A percentile compares a stretch with the other conserved stretches of the same genome.
Conservation (phyloP, 1,140 invertebrate species). For the Stegodyphus mimosarum region DNA sequence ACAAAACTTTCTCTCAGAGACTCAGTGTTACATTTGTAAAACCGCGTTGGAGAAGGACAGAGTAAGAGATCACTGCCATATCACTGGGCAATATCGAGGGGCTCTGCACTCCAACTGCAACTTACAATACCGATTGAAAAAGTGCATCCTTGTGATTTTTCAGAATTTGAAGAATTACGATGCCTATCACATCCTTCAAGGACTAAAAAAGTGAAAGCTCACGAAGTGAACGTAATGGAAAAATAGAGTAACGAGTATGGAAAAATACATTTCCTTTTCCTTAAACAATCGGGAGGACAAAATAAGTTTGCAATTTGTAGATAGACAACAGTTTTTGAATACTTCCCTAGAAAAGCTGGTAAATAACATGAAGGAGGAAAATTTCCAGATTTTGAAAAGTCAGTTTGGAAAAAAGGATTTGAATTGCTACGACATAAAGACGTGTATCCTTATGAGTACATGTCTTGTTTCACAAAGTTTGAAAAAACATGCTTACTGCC, state of each 20-base stretch:
- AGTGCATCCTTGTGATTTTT: slow-evolving; percentile 20
- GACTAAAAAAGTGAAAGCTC: background rate
- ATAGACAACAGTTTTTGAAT: background rate
- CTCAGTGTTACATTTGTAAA: slow-evolving; percentile 1
- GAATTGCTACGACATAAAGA: background rate
- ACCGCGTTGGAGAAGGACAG: background rate
- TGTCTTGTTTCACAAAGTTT: background rate
- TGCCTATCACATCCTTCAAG: background rate
- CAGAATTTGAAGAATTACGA: slow-evolving; percentile 22
- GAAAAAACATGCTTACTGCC: background rate
- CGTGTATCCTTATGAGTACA: slow-evolving; percentile 33
- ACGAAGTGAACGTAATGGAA: background rate
- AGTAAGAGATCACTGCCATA: slow-evolving; percentile 23
- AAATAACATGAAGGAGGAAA: background rate
- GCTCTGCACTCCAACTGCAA: slow-evolving; percentile 1
- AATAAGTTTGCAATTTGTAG: background rate
- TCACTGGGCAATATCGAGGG: slow-evolving; percentile 13
- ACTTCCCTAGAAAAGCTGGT: background rate
- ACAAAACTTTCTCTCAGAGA: background rate
- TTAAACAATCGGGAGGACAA: background rate
- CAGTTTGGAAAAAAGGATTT: background rate
- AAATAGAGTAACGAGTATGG: background rate
- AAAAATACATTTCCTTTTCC: background rate
- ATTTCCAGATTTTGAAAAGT: background rate
- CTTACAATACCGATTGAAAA: background rate